Evolutionary conservation across 2,113 vertebrate species (phyloP), one percentile per base, ranked within the genome.

Genomic region (Labeo rohita): DNA sequence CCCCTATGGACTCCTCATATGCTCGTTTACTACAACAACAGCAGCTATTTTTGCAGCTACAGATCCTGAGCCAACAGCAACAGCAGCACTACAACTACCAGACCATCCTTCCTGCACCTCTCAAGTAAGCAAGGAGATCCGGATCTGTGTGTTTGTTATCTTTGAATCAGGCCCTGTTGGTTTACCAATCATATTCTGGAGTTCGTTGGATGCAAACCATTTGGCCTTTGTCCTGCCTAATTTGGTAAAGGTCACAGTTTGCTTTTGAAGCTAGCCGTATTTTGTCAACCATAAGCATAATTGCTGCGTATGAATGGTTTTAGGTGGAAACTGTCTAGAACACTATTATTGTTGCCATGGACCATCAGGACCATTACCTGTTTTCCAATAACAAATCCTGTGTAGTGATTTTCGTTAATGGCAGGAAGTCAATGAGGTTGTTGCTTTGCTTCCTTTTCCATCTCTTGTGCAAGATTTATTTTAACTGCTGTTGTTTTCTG

Each of bases 21-120:
- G 97, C 98, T 66, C 96, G 97, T 63, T 95, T 99, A 86, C 96
- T 99, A 61, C 97, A 99, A 91, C 98, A 99, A 83, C 98, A 99
- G 91, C 98, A 99, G 91, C 96, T 99, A 39, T 99, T 99, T 93
- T 95, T 99, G 80, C 98, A 99, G 94, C 96, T 99, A 75, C 98
- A 99, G 95, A 99, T 99, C 93, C 94, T 99, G 90, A 99, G 97
- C 94, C 98, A 99, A 91, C 98, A 99, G 79, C 98, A 99, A 92
- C 98, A 99, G 74, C 95, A 97, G 68, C 97, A 96, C 94, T 97
- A 97, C 95, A 97, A 96, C 94, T 97, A 97, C 93, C 97, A 97
- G 94, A 92, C 96, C 79, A 97, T 97, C 91, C 94, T 97, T 12
- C 96, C 97, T 7, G 96, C 96, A 5, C 96, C 96, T 0, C 93